A percentile compares a stretch with the other conserved stretches of the same genome.
These are phyloP conservation scores for Ladona fulva DNA, from an alignment of 1,140 invertebrate species.

Conservation along the genomic window DNA sequence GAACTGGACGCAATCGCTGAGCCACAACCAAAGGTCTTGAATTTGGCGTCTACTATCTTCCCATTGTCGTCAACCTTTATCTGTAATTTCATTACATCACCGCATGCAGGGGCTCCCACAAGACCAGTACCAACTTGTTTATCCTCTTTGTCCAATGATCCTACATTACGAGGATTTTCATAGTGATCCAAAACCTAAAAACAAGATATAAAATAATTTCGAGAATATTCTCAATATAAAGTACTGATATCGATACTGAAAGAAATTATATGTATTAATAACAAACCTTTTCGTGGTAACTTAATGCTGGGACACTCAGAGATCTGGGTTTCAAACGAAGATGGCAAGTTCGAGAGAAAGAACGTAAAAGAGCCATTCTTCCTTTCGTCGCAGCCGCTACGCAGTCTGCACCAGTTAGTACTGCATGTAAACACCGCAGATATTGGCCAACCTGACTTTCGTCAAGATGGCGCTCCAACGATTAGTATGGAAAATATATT, in stretches of 20 bases:
- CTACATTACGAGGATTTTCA: constrained; percentile 98
- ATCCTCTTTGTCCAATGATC: constrained; percentile 93
- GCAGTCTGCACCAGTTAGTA: background rate
- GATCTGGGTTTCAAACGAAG: background rate
- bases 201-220: background rate
- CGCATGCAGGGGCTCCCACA: constrained; percentile 97
- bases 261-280: background rate
- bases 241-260: background rate
- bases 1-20: constrained; percentile 99
- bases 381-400: background rate
- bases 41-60: constrained; percentile 98
- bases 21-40: constrained; percentile 99
- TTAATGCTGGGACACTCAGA: background rate
- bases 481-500: too few species aligned
- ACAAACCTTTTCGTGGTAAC: background rate
- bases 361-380: background rate
- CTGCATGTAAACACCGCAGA: too few species aligned
- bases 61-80: constrained; percentile 93
- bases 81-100: constrained; percentile 99
- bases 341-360: background rate
- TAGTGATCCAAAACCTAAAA: constrained; percentile 95
- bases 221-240: background rate
- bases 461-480: too few species aligned
- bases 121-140: constrained; percentile 91
- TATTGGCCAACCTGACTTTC: too few species aligned